Base-by-base conservation (phyloP, 2,797 vertebrate genomes). In the Telmatherina bonti region DNA sequence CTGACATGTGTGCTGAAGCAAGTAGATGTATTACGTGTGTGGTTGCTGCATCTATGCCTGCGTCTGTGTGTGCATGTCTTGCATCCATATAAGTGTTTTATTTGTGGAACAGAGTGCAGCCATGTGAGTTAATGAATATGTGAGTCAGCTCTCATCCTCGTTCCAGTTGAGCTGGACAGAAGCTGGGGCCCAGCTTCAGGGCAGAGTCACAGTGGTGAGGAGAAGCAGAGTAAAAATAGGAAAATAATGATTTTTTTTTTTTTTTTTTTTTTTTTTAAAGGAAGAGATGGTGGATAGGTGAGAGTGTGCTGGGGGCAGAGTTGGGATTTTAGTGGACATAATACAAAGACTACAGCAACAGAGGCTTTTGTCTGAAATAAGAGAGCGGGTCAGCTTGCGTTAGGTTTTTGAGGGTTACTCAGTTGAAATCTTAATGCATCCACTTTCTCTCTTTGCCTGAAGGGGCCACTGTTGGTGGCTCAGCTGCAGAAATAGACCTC, bases 81-180 rank as follows among this genome's bases (percentile, higher is more conserved):
- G 13, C 52, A 74, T 83, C 51, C 70, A 70, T 49, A 67, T 61
- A 73, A 22, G 45, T 58, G 72, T 65, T 81, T 89, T 89, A 81
- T 90, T 82, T 87, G 84, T 86, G 77, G 74, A 85, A 53, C 57
- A 65, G 74, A 71, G 91, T 91, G 86, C 88, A 91, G 87, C 90
- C 91, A 88, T 87, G 89, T 83, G 82, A 87, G 73, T 78, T 89
- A 88, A 91, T 86, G 80, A 85, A 84, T 63, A 76, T 87, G 82
- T 94, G 91, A 94, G 82, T 95, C 92, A 92, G 89, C 89, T 86
- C 89, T 92, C 89, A 91, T 91, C 82, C 69, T n/a, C 69, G 71
- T 78, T 87, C 82, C 66, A 55, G 81, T 85, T 80, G 77, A 90
- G 88, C 86, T 70, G 79, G 79, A 77, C 77, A 76, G 71, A 85